These are phyloP conservation scores for Dynastes maya DNA, from an alignment of 2,888 invertebrate genomes.

Conservation along the genomic window DNA sequence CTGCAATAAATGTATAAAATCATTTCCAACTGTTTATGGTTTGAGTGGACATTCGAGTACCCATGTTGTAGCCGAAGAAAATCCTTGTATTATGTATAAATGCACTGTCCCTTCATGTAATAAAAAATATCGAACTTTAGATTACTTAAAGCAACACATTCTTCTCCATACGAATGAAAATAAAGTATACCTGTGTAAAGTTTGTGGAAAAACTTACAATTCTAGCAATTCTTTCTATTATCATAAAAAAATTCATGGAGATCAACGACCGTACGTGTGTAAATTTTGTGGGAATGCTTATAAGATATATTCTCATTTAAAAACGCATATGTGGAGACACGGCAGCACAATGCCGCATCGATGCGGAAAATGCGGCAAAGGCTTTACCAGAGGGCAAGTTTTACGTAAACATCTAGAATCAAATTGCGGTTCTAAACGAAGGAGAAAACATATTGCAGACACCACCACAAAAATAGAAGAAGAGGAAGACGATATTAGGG, in stretches of 20 bases:
- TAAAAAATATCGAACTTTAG: conserved; percentile 40
- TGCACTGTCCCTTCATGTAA: conserved; percentile 39
- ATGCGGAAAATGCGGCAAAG: conserved; percentile 46
- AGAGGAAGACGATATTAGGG: conserved; percentile 22
- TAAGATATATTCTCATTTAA: conserved; percentile 46
- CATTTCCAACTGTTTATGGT: conserved; percentile 41
- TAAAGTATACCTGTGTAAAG: conserved; percentile 41
- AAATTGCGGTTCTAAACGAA: conserved; percentile 45
- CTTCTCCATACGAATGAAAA: conserved; percentile 40
- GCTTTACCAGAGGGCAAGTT: conserved; percentile 36
- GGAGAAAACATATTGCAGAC: conserved; percentile 20
- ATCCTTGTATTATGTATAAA: conserved; percentile 45
- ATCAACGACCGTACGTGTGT: conserved; percentile 46
- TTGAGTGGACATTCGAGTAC: conserved; percentile 46
- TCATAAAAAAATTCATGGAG: conserved; percentile 46
- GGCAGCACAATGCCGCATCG: conserved; percentile 30
- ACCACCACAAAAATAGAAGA: conserved; percentile 4
- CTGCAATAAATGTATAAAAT: conserved; percentile 44
- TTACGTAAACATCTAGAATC: conserved; percentile 41
- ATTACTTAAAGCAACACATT: conserved; percentile 45
- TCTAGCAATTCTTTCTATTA: conserved; percentile 50
- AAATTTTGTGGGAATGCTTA: conserved; percentile 46
- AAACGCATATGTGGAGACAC: conserved; percentile 48
- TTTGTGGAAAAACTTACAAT: conserved; percentile 47
- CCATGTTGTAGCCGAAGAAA: conserved; percentile 40